Evolutionary conservation across 2,888 invertebrate genomes (phyloP).

Genomic region (Steromphala cineraria): DNA sequence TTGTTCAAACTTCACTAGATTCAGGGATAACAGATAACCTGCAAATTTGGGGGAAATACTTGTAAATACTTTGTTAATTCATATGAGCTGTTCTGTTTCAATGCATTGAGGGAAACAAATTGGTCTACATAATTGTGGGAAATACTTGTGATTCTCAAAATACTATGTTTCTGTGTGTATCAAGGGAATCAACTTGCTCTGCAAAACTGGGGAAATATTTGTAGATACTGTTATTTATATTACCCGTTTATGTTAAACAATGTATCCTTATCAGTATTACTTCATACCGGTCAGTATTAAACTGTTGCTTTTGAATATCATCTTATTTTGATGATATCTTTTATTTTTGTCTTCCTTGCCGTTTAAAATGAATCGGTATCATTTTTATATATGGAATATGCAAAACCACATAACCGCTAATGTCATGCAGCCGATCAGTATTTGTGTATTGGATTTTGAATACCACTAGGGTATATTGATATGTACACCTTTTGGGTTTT

Average conservation of each 20-base stretch:
- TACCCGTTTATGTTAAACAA: neutral
- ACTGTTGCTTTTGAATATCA: too few relatives aligned
- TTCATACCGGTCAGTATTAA: neutral
- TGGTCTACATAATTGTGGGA: neutral
- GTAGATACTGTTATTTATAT: neutral
- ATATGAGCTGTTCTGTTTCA: neutral
- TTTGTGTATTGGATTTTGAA: too few relatives aligned
- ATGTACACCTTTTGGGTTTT: too few relatives aligned
- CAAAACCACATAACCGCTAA: slow-evolving; percentile 1
- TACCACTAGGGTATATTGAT: too few relatives aligned
- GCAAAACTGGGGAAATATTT: too few relatives aligned
- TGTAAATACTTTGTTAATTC: neutral
- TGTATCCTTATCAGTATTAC: neutral
- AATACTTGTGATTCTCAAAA: neutral
- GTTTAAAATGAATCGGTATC: too few relatives aligned
- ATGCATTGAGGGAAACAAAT: neutral
- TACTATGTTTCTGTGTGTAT: too few relatives aligned
- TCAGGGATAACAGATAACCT: neutral
- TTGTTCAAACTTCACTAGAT: slow-evolving; percentile 61
- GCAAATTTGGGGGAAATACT: neutral
- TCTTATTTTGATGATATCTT: too few relatives aligned
- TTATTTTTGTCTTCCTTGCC: too few relatives aligned
- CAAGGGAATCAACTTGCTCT: too few relatives aligned
- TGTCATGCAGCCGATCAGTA: neutral
- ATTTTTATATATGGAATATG: neutral